Percentiles rank a stretch among this genome's conserved stretches.
Evolutionary conservation across 2,888 invertebrate species (phyloP).

Genomic region (Agriotes lineatus): DNA sequence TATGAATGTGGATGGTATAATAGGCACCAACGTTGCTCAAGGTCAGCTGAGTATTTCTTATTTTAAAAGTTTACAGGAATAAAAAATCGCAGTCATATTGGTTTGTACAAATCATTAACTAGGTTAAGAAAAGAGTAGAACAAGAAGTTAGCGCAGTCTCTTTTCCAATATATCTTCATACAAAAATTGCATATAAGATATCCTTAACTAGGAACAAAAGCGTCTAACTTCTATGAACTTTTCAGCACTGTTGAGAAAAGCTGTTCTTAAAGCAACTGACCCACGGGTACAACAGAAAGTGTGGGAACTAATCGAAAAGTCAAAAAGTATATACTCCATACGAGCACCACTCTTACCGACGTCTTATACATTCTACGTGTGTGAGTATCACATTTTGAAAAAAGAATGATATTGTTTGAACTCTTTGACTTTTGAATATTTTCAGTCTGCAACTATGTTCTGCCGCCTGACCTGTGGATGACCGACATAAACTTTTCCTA

Average conservation of each 20-base stretch:
- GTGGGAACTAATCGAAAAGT: background rate
- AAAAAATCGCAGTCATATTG: too few relatives aligned
- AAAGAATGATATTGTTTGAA: background rate
- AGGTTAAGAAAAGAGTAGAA: too few relatives aligned
- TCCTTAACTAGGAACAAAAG: too few relatives aligned
- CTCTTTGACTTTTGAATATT: background rate
- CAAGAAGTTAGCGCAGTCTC: too few relatives aligned
- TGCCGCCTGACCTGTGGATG: background rate
- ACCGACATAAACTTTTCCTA: background rate
- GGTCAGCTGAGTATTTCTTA: too few relatives aligned
- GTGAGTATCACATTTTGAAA: background rate
- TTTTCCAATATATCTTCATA: too few relatives aligned
- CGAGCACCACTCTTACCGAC: background rate
- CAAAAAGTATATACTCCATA: background rate
- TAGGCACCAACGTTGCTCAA: too few relatives aligned
- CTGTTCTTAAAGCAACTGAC: background rate
- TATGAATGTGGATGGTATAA: too few relatives aligned
- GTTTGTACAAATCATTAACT: too few relatives aligned
- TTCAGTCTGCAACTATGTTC: constrained; percentile 18
- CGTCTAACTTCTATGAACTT: too few relatives aligned
- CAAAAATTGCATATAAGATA: too few relatives aligned
- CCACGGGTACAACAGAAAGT: background rate
- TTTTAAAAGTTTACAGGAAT: too few relatives aligned
- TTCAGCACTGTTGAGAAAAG: background rate
- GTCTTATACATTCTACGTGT: constrained; percentile 1